Percentiles rank a stretch among this genome's conserved stretches.
These are phyloP conservation scores for Scalopus aquaticus DNA, from an alignment of 2,113 vertebrate species.

Conservation along the genomic window DNA sequence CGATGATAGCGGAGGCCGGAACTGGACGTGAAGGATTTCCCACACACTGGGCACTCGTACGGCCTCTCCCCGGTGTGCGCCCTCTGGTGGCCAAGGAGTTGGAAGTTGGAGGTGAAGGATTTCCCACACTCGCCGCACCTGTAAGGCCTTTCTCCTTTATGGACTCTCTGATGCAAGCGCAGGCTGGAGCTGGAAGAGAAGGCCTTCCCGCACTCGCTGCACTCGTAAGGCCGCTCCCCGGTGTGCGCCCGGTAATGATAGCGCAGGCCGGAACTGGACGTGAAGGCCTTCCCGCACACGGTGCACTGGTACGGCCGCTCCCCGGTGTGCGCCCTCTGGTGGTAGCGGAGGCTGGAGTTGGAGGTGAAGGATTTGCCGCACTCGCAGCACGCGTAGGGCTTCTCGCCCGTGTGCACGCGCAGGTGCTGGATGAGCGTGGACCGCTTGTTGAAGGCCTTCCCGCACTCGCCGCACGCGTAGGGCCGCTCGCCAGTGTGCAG, in stretches of 20 bases:
- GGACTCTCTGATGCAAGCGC: not conserved
- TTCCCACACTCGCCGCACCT: not conserved
- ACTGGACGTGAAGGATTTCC: not conserved
- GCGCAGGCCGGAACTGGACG: not conserved
- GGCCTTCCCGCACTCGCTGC: not conserved
- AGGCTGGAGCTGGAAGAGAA: not conserved
- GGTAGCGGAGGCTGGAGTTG: not conserved
- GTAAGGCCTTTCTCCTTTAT: not conserved
- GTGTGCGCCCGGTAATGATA: not conserved
- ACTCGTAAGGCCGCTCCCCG: not conserved
- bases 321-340: not conserved
- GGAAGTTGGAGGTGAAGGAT: not conserved
- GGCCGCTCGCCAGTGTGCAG: not conserved
- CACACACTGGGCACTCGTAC: not conserved
- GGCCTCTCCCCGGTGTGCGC: not conserved
- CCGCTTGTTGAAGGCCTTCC: not conserved
- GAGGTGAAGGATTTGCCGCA: not conserved
- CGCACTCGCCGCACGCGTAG: not conserved
- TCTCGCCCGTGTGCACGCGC: not conserved
- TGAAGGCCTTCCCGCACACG: not conserved
- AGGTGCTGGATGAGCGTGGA: not conserved
- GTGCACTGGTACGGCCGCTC: not conserved
- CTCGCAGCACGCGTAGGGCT: not conserved
- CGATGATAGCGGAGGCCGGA: not conserved
- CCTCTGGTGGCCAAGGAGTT: not conserved